Base-by-base conservation (phyloP, 2,888 invertebrate genomes). In the Drosophila flavopinicola region DNA sequence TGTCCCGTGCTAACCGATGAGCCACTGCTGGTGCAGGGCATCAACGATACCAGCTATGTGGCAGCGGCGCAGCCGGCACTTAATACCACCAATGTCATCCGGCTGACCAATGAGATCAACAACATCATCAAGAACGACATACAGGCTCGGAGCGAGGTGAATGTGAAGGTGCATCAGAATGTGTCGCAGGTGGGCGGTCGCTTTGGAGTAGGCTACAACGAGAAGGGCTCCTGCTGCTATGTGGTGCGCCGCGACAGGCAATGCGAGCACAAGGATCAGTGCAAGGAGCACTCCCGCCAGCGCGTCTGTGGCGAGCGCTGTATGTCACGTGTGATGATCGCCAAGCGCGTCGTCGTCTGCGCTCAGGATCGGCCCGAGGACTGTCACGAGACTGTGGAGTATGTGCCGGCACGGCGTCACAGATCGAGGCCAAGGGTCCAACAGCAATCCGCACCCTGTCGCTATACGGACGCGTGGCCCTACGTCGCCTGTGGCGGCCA, bases 281-380 rank as follows among this genome's bases (percentile, higher is more conserved):
- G 90, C 54, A 53, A 54, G 24, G 78, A 75, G 25, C 83, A 70
- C 7, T 86, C 84, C 30, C 87, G 85, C 0, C 78, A 79, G 29
- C 83, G 88, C 0, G 88, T 88, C 0, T 91, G 91, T 24, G 90
- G 90, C 0, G 52, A 69, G 7, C 87, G 87, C 13, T 91, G 91
- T 11, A 88, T 85, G 52, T 75, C 89, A 1, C 78, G 88, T 1
- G 80, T 89, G 0, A 88, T 91, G 83, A 57, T 84, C 33, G 86
- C 88, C 11, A 83, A 78, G 24, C 77, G 75, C 0, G 72, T 85
- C 0, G 73, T 83, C 0, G 59, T 72, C 0, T 89, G 89, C 44
- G 54, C 68, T 1, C 35, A 60, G 25, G 70, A 78, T 0, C 60
- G 77, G 7, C 65, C 77, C 0, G 61, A 48, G 0, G 45, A 71